phyloP scores from a whole-genome alignment of 2,113 vertebrate genomes.

The Eurystomus gularis region DNA sequence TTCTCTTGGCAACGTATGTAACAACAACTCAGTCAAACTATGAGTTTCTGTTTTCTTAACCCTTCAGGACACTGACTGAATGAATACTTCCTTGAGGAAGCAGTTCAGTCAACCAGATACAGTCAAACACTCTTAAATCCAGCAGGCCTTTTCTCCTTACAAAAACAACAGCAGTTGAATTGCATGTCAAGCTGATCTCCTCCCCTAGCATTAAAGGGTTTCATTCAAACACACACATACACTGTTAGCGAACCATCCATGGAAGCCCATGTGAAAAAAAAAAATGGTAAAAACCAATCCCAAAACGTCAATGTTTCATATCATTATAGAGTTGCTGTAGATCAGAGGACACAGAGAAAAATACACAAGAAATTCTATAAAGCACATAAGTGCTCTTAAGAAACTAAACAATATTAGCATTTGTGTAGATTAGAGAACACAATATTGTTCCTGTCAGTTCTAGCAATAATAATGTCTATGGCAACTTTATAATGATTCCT shows the following conservation, averaged over 20 bases:
- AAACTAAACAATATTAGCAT: slow-evolving; percentile 2
- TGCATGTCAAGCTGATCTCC: slow-evolving; percentile 33
- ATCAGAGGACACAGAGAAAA: not conserved
- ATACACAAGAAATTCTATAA: not conserved
- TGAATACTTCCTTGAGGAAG: slow-evolving; percentile 80
- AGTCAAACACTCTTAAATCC: slow-evolving; percentile 57
- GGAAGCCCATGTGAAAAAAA: not conserved
- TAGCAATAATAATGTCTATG: not conserved
- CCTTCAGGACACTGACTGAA: slow-evolving; percentile 75
- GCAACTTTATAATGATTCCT: not conserved
- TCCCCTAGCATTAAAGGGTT: not conserved
- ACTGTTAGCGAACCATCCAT: not conserved
- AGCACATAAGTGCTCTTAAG: not conserved
- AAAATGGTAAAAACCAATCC: not conserved
- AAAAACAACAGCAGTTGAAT: slow-evolving; percentile 37
- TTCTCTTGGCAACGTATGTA: slow-evolving; percentile 81
- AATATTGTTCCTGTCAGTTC: not conserved
- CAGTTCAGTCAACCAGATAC: slow-evolving; percentile 57
- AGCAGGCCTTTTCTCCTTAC: slow-evolving; percentile 8
- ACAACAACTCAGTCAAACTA: slow-evolving; percentile 76
- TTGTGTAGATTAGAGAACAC: not conserved
- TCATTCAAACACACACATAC: not conserved
- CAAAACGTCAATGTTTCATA: not conserved
- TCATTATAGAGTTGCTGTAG: not conserved
- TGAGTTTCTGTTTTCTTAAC: slow-evolving; percentile 81